These are phyloP conservation scores for Drosophila planitibia DNA, from an alignment of 2,888 invertebrate species.

Conservation along the genomic window DNA sequence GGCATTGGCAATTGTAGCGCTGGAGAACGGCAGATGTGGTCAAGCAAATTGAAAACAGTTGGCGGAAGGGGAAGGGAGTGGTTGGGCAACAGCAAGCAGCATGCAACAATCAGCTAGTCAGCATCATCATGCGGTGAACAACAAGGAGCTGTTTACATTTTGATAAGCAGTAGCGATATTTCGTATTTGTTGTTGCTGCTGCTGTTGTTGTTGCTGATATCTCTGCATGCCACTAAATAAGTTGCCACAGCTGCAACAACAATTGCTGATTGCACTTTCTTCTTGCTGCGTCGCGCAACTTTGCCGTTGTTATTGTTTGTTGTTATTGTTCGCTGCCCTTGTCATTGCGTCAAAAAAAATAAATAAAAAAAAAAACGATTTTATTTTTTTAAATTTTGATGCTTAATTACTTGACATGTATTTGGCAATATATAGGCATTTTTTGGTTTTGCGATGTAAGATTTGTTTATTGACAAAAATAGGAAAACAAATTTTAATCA, in stretches of 20 bases:
- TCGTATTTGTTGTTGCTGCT: conserved; percentile 1
- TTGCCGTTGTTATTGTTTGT: conserved; percentile 11
- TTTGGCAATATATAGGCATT: too few relatives aligned
- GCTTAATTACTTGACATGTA: background rate
- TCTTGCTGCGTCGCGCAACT: conserved; percentile 18
- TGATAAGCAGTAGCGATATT: conserved; percentile 49
- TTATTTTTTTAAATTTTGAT: conserved; percentile 5
- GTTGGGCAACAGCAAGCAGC: background rate
- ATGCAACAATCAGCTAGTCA: conserved; percentile 2
- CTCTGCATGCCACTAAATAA: conserved; percentile 34
- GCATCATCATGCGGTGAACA: conserved; percentile 18
- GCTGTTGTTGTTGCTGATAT: conserved; percentile 29
- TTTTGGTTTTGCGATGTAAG: background rate
- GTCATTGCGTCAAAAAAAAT: conserved; percentile 44
- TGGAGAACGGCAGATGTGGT: conserved; percentile 10
- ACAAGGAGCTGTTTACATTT: conserved; percentile 57
- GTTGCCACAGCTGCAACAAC: conserved; percentile 19
- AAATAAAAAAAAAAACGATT: background rate
- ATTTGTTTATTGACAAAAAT: conserved; percentile 33
- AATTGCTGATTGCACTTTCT: conserved; percentile 54
- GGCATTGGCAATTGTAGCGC: background rate
- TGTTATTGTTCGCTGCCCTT: conserved; percentile 7
- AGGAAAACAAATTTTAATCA: conserved; percentile 7
- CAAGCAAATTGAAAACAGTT: conserved; percentile 27
- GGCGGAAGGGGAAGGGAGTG: background rate